Percentiles rank a stretch among this genome's conserved stretches.
Evolutionary conservation across 2,888 invertebrate genomes (phyloP).

Genomic region (Corbicula japonica): DNA sequence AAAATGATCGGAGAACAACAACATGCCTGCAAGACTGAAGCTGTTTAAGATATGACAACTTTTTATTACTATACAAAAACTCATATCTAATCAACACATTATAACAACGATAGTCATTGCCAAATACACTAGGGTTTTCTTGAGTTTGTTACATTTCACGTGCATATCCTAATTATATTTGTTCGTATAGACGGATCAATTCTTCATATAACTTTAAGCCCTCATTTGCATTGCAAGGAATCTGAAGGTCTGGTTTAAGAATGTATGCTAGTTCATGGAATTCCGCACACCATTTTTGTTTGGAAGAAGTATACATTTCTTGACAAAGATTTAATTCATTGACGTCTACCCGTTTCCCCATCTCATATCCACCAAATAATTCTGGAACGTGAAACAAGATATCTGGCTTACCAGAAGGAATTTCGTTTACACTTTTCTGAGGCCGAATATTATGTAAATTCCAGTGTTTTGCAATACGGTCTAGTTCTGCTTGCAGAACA

Average conservation of each 20-base stretch:
- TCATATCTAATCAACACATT: too few species aligned
- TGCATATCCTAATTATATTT: conserved; percentile 6
- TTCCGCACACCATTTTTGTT: conserved; percentile 3
- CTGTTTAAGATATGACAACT: too few species aligned
- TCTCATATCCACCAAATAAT: conserved; percentile 12
- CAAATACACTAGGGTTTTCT: too few species aligned
- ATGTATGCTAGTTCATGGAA: too few species aligned
- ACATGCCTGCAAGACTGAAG: too few species aligned
- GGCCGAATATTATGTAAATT: conserved; percentile 7
- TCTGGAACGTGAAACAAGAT: conserved; percentile 15
- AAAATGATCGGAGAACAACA: too few species aligned
- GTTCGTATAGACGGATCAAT: conserved; percentile 7
- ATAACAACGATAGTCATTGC: too few species aligned
- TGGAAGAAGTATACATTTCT: conserved; percentile 9
- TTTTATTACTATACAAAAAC: too few species aligned
- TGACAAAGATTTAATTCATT: conserved; percentile 12
- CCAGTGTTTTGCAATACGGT: conserved; percentile 9
- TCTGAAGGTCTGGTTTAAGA: not conserved
- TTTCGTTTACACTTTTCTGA: conserved; percentile 13
- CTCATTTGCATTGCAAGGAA: conserved; percentile 3
- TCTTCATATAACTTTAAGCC: conserved; percentile 5
- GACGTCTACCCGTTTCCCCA: conserved; percentile 6
- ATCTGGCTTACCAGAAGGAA: conserved; percentile 3
- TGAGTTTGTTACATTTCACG: conserved; percentile 9
- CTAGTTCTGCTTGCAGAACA: conserved; percentile 25